These are phyloP conservation scores for Okapia johnstoni DNA, from an alignment of 2,113 vertebrate genomes.

Conservation along the genomic window DNA sequence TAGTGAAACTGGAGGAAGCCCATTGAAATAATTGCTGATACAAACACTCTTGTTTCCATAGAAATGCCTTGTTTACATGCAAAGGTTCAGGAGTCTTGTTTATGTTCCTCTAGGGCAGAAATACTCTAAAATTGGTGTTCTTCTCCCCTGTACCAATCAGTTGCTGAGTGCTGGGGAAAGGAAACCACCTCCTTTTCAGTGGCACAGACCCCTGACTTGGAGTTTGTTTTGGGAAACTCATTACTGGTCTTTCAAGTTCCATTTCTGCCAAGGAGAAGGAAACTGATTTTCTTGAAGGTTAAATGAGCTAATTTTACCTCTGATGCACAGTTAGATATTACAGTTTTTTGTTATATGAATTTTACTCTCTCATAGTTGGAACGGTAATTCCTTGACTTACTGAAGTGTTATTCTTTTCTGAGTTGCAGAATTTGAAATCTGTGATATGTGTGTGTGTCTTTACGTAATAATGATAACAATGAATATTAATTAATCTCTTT, in stretches of 20 bases:
- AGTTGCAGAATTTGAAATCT: neutral
- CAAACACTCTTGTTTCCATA: neutral
- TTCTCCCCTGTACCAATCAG: neutral
- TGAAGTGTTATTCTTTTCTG: neutral
- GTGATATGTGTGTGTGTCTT: neutral
- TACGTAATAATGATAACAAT: neutral
- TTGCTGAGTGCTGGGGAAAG: neutral
- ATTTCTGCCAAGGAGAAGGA: neutral
- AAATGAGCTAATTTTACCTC: neutral
- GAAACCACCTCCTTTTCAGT: neutral
- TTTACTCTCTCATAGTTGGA: neutral
- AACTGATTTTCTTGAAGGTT: neutral
- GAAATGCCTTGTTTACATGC: neutral
- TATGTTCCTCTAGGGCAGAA: neutral
- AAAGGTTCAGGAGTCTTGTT: neutral
- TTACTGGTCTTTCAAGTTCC: neutral
- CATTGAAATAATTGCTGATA: slow-evolving; percentile 1
- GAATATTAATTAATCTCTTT: neutral
- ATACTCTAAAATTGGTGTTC: neutral
- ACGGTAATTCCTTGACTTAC: neutral
- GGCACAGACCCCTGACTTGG: neutral
- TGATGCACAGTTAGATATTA: neutral
- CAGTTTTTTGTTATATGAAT: neutral
- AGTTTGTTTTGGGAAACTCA: neutral
- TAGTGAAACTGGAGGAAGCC: neutral